phyloP scores from a whole-genome alignment of 2,888 invertebrate genomes.

The Trachelus troglodyta region DNA sequence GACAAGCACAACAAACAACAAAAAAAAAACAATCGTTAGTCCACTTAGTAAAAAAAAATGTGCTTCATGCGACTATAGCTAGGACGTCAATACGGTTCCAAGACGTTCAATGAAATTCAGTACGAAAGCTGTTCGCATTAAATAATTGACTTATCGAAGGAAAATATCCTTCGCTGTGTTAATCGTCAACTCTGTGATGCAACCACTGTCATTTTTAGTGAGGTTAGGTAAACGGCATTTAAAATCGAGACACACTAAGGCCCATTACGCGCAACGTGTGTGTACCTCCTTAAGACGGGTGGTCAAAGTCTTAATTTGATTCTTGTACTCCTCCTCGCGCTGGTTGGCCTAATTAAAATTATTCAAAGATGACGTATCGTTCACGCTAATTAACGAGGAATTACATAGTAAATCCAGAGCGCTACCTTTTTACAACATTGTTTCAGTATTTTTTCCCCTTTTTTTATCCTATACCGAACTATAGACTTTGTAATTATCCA shows the following conservation, averaged over 20 bases:
- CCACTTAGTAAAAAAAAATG: neutral
- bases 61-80: neutral
- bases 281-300: constrained; percentile 99
- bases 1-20: constrained; percentile 25
- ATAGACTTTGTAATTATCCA: neutral
- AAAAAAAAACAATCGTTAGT: constrained; percentile 10
- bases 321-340: constrained; percentile 99
- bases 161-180: neutral
- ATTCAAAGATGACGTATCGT: constrained; percentile 43
- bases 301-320: constrained; percentile 98
- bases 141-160: neutral
- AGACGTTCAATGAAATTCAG: neutral
- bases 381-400: neutral
- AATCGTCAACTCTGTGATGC: neutral
- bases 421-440: neutral
- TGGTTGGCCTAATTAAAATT: constrained; percentile 86
- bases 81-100: neutral
- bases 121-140: neutral
- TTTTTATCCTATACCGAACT: neutral
- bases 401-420: accelerated
- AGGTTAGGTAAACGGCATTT: neutral
- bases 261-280: constrained; percentile 32
- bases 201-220: neutral
- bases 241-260: neutral
- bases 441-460: no score